Evolutionary conservation across 2,797 vertebrate genomes (phyloP).

Genomic region (Malacoraja senta): DNA sequence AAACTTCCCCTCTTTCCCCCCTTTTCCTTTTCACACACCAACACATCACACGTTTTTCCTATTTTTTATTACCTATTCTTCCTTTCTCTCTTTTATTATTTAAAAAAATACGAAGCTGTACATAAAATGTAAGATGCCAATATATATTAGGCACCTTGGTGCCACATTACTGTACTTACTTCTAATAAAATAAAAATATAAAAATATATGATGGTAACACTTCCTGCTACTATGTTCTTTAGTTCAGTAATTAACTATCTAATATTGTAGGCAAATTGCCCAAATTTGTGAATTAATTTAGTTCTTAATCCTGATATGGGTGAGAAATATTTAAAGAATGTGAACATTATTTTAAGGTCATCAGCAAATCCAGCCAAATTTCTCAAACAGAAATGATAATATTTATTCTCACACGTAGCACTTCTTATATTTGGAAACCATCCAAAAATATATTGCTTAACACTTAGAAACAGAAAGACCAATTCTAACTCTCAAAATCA

Average conservation of each 20-base stretch:
- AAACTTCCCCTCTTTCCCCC: too few species aligned
- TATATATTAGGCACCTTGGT: too few species aligned
- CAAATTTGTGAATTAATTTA: neutral
- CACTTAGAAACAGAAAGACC: neutral
- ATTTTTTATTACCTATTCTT: too few species aligned
- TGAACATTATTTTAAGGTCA: neutral
- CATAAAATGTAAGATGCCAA: too few species aligned
- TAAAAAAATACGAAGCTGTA: too few species aligned
- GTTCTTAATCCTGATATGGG: neutral
- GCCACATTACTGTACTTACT: too few species aligned
- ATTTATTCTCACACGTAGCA: neutral
- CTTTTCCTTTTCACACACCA: too few species aligned
- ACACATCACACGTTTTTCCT: too few species aligned
- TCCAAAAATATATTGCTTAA: neutral
- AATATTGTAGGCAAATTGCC: neutral
- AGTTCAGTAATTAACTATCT: neutral
- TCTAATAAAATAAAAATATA: too few species aligned
- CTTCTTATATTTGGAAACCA: neutral
- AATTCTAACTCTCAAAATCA: neutral
- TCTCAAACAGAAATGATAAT: neutral
- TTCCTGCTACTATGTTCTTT: neutral
- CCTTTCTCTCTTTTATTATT: too few species aligned
- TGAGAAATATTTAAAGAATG: neutral
- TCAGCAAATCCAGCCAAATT: neutral
- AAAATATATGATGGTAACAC: neutral